A percentile compares a stretch with the other conserved stretches of the same genome.
Evolutionary conservation across 2,113 vertebrate genomes (phyloP).

Genomic region (Rhinopithecus roxellana): DNA sequence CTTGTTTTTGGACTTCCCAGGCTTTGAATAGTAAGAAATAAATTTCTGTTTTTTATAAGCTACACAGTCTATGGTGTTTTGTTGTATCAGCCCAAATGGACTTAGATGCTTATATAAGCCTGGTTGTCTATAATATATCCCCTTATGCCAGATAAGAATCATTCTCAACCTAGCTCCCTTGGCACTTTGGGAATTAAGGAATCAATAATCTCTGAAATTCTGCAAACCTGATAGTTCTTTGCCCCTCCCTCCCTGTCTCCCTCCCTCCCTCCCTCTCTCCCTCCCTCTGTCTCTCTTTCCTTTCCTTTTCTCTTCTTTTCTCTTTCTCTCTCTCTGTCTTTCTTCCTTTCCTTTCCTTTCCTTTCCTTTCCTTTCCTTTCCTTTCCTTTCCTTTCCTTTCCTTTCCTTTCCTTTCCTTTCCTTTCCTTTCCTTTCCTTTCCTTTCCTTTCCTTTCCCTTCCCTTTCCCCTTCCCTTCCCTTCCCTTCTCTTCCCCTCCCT

Average conservation of each 20-base stretch:
- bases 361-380: too few species aligned
- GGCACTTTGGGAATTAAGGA: neutral
- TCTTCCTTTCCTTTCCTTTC: too few species aligned
- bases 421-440: too few species aligned
- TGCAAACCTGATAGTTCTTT: neutral
- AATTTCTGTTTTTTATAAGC: neutral
- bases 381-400: too few species aligned
- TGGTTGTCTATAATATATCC: neutral
- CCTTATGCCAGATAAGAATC: neutral
- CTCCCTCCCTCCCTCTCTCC: neutral
- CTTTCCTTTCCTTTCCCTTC: too few species aligned
- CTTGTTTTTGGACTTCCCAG: neutral
- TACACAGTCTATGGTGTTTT: neutral
- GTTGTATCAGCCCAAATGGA: neutral
- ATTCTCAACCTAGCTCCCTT: neutral
- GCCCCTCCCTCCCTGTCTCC: neutral
- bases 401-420: too few species aligned
- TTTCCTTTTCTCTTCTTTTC: neutral
- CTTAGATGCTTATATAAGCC: neutral
- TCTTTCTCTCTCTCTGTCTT: too few species aligned
- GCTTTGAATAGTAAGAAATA: neutral
- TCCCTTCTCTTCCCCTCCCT: too few species aligned
- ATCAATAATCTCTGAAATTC: conserved; percentile 17
- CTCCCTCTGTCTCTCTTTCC: too few species aligned
- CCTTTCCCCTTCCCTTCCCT: too few species aligned